Evolutionary conservation across 2,113 vertebrate genomes (phyloP).

Genomic region (Apteryx mantelli): DNA sequence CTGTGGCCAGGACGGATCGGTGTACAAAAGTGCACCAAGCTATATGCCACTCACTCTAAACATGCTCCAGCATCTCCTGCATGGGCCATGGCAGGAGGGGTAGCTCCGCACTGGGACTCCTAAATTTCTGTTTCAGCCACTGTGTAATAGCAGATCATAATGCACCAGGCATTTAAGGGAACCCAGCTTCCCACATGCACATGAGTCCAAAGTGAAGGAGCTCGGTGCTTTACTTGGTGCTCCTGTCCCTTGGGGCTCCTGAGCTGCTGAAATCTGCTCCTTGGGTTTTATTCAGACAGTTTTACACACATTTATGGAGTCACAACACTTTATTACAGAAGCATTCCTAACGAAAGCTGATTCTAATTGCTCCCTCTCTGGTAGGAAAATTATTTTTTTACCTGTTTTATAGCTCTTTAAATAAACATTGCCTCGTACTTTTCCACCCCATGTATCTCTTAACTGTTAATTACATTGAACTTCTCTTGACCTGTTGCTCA

Average conservation of each 20-base stretch:
- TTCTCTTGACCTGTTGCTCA: not conserved
- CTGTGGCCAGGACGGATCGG: not conserved
- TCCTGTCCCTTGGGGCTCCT: not conserved
- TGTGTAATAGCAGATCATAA: not conserved
- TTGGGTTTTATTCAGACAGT: not conserved
- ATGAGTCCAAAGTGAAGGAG: not conserved
- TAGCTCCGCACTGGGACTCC: not conserved
- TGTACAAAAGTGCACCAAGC: not conserved
- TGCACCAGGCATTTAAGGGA: not conserved
- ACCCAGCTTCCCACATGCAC: not conserved
- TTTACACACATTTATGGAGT: conserved; percentile 22
- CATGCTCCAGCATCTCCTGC: not conserved
- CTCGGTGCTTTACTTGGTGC: not conserved
- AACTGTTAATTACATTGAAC: not conserved
- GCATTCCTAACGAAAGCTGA: not conserved
- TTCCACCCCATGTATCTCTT: not conserved
- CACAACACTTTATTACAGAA: not conserved
- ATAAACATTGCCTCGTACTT: not conserved
- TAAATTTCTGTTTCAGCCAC: not conserved
- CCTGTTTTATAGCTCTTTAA: not conserved
- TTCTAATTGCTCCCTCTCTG: conserved; percentile 9
- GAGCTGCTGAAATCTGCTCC: conserved; percentile 6
- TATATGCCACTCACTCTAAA: not conserved
- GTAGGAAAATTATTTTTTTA: not conserved
- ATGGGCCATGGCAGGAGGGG: not conserved